Evolutionary conservation across 2,113 vertebrate genomes (phyloP).

Genomic region (Toxotes jaculatrix): DNA sequence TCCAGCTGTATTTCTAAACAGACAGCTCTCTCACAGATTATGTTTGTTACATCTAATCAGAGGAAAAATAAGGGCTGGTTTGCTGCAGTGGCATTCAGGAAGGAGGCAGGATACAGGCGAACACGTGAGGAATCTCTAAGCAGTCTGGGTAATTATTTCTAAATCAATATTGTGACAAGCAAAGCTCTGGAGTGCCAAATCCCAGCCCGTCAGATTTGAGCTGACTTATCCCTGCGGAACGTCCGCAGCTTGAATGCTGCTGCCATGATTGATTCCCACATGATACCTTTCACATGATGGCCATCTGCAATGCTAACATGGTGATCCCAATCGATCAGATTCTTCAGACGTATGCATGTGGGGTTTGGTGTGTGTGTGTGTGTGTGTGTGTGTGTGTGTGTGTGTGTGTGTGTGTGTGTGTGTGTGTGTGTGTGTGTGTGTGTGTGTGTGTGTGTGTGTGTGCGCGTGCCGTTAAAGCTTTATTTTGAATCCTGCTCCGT

Average conservation of each 20-base stretch:
- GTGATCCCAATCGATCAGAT: slow-evolving; percentile 66
- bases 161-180: slow-evolving; percentile 83
- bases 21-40: slow-evolving; percentile 58
- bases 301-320: slow-evolving; percentile 76
- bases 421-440: not conserved
- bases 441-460: not conserved
- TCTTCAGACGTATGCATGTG: slow-evolving; percentile 20
- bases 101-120: slow-evolving; percentile 51
- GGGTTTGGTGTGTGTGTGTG: slow-evolving; percentile 5
- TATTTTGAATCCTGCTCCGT: slow-evolving; percentile 2
- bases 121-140: slow-evolving; percentile 75
- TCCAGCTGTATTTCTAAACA: slow-evolving; percentile 70
- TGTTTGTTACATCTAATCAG: slow-evolving; percentile 72
- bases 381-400: not conserved
- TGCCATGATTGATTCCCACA: slow-evolving; percentile 74
- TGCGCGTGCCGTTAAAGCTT: not conserved
- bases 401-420: not conserved
- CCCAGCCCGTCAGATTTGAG: slow-evolving; percentile 67
- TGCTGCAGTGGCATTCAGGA: slow-evolving; percentile 34
- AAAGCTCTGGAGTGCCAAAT: slow-evolving; percentile 77
- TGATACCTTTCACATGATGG: slow-evolving; percentile 72
- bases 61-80: slow-evolving; percentile 42
- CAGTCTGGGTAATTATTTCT: slow-evolving; percentile 83
- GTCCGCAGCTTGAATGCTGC: slow-evolving; percentile 57
- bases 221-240: slow-evolving; percentile 68